Evolutionary conservation across 1,140 invertebrate genomes (phyloP), one percentile per base, ranked within the genome.

Genomic region (Drosophila grimshawi): DNA sequence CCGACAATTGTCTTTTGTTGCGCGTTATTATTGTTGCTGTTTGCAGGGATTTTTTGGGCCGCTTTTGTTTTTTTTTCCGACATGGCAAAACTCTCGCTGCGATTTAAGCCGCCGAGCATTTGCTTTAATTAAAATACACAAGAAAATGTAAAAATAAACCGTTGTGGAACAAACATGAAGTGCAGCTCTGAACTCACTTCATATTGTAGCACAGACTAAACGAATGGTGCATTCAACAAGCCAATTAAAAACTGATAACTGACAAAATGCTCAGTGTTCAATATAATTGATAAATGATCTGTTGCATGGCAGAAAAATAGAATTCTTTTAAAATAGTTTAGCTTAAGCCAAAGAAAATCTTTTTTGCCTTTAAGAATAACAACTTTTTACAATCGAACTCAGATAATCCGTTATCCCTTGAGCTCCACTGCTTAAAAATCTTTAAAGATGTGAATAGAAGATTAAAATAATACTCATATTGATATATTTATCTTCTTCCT

Each of bases 81-180:
- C 7, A n/a, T 39, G 63, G 46, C 37, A 46, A 30, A 41, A 19
- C n/a, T 43, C 49, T 43, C n/a, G 61, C 55, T 37, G 32, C 51
- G 69, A 39, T 78, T 64, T 60, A 74, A 64, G 45, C 56, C 63
- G 52, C 41, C 19, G 19, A 19, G 60, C 66, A 68, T 85, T 80
- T 67, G 43, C 75, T 70, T 86, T 79, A 86, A 86, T 76, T 86
- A 86, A 86, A 81, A 70, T 56, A 67, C 65, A 72, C 43, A 35
- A 60, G n/a, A 60, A 60, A 41, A 10, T 41, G 7, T 41, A 41
- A 2, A 41, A 41, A 41, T 41, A 41, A 59, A 27, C 32, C 8
- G 39, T 10, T 41, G 8, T 4, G 8, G 3, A 2, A n/a, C 3
- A 41, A 41, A 10, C 8, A 2, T n/a, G 10, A 41, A 41, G 8